phyloP scores from a whole-genome alignment of 2,797 vertebrate species.

The Sebastes glaucus region DNA sequence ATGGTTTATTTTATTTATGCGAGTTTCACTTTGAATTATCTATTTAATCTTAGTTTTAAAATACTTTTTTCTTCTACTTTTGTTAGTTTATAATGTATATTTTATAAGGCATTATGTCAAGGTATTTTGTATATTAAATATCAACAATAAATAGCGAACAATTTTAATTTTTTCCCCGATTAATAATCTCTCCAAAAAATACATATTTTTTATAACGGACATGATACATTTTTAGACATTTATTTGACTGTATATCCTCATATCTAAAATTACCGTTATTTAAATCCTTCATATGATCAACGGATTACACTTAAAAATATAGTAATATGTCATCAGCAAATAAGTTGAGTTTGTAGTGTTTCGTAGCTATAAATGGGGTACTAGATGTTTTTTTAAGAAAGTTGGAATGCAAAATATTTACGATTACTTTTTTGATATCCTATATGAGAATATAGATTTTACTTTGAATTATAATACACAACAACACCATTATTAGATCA shows the following conservation, averaged over 20 bases:
- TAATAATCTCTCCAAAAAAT: background rate
- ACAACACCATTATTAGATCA: background rate
- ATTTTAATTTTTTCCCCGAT: background rate
- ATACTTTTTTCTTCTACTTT: background rate
- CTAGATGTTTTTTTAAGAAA: background rate
- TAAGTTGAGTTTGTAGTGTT: background rate
- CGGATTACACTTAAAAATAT: background rate
- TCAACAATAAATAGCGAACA: background rate
- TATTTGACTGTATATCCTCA: background rate
- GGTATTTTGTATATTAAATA: background rate
- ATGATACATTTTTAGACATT: background rate
- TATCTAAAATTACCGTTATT: background rate
- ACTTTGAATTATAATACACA: background rate
- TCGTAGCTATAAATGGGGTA: background rate
- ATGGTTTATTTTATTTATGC: background rate
- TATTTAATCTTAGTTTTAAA: background rate
- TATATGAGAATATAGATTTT: background rate
- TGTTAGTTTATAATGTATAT: background rate
- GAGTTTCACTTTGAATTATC: background rate
- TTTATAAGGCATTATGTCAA: background rate
- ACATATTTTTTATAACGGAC: background rate
- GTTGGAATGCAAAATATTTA: background rate
- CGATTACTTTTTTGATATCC: background rate
- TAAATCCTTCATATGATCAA: background rate
- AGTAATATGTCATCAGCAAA: conserved; percentile 40